Percentiles rank a stretch among this genome's conserved stretches.
Conservation (phyloP, 2,113 vertebrate genomes). For the Nerophis ophidion region DNA sequence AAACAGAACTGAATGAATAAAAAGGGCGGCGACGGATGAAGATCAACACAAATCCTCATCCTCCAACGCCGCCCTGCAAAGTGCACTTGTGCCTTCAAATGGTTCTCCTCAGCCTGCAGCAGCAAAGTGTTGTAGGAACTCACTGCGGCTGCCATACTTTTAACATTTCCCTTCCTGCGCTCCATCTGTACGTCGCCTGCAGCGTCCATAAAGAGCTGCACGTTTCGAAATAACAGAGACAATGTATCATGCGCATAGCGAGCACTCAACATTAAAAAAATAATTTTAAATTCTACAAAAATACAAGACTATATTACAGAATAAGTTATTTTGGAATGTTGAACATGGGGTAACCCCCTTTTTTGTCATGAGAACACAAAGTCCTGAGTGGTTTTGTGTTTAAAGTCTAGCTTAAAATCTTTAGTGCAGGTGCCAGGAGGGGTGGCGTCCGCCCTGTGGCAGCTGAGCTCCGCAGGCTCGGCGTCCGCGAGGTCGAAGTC, state of each 20-base stretch:
- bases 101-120: neutral
- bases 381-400: slow-evolving; percentile 11
- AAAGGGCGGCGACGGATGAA: neutral
- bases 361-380: neutral
- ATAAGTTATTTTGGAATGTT: too few relatives aligned
- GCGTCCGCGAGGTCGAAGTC: slow-evolving; percentile 70
- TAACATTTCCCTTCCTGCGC: neutral
- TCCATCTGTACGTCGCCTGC: too few relatives aligned
- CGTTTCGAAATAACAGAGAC: neutral
- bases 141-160: neutral
- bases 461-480: slow-evolving; percentile 57
- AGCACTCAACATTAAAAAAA: neutral
- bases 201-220: neutral
- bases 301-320: too few relatives aligned
- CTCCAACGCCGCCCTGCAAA: slow-evolving; percentile 6
- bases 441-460: slow-evolving; percentile 30
- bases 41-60: neutral
- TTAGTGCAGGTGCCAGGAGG: neutral
- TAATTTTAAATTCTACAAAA: neutral
- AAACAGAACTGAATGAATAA: neutral
- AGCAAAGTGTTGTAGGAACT: neutral
- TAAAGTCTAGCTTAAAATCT: neutral
- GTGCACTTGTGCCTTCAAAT: slow-evolving; percentile 19
- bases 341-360: too few relatives aligned
- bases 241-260: neutral